Evolutionary conservation across 2,797 vertebrate species (phyloP), one percentile per base, ranked within the genome.

Genomic region (Dermochelys coriacea): DNA sequence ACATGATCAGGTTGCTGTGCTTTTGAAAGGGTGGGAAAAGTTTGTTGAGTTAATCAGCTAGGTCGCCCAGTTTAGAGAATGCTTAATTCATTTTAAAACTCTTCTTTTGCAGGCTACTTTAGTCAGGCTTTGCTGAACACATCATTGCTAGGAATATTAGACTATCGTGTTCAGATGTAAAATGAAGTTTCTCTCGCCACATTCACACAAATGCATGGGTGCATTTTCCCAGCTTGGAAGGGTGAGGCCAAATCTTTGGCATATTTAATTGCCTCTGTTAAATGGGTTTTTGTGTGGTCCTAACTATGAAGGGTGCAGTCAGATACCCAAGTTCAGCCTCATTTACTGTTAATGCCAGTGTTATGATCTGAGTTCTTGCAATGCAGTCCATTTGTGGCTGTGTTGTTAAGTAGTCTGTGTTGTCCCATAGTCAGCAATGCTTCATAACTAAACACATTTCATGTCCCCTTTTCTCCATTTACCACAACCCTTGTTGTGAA

Each of bases 111-210:
- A 83, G 84, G 23, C 81, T 88, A 37, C 81, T 93, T 31, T 86
- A 61, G 68, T 88, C 55, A 81, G 55, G 41, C 74, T 89, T 94
- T 89, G 75, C 87, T 93, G 90, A 83, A 86, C 1, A 3, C 61
- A 57, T 64, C 50, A 4, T 91, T 97, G 90, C 55, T 93, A 90
- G 89, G 94, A 91, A 86, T 94, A 94, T 92, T 71, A 88, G 59
- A 34, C 86, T 83, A 45, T 90, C 95, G 89, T 14, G 55, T 79
- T 87, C 5, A 45, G 52, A 86, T 91, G 82, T 91, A 29, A 97
- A 97, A 96, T 75, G 51, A 85, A 90, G 97, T 95, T 94, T 85
- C 88, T 90, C 61, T 91, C 41, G 25, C 82, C 68, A 45, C 86
- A 84, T 83, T 91, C 88, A 84, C 81, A 55, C 74, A 47, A 89